Base-by-base conservation (phyloP, 2,113 vertebrate genomes). In the Lophura nycthemera region DNA sequence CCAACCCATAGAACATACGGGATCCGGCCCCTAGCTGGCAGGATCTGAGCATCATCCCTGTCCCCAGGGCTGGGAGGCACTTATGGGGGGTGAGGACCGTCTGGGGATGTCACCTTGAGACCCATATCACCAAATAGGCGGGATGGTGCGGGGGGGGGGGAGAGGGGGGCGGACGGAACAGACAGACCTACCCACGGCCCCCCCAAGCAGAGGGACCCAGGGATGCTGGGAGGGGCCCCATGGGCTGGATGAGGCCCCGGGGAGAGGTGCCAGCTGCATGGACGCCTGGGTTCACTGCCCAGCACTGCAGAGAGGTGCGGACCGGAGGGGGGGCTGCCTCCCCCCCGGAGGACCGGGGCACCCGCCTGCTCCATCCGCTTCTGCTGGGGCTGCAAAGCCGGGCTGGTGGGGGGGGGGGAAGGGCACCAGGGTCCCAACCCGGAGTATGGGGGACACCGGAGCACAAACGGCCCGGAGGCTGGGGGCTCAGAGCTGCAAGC, bases 271-370 rank as follows among this genome's bases (percentile, higher is more conserved):
- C 96, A 96, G 85, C 88, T 88, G 79, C 87, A 88, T 91, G 82
- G 87, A 94, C 67, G 63, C 71, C 50, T 83, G 71, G 92, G 12
- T 96, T 66, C 88, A 83, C 29, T 94, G 93, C 95, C 88, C 82
- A 94, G 75, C 87, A 94, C 95, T 94, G 95, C 93, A 95, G 95
- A 82, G 78, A 88, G 83, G 78, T 87, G 82, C 47, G 38, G 81
- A 6, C 32, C 1, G 2, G 11, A 54, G 27, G 2, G 32, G 0
- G 11, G 19, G 22, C 32, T 15, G 32, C 7, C 45, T n/a, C 45
- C 45, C 66, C 66, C 32, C 67, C 45, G 11, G 29, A 24, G 47
- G 56, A 34, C 42, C 71, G 32, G 63, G 76, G 70, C 45, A 73
- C 54, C 42, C 45, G 38, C n/a, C 22, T 36, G 4, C n/a, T 29